Base-by-base conservation (phyloP, 2,797 vertebrate species). In the Sphenopsis melanotis region DNA sequence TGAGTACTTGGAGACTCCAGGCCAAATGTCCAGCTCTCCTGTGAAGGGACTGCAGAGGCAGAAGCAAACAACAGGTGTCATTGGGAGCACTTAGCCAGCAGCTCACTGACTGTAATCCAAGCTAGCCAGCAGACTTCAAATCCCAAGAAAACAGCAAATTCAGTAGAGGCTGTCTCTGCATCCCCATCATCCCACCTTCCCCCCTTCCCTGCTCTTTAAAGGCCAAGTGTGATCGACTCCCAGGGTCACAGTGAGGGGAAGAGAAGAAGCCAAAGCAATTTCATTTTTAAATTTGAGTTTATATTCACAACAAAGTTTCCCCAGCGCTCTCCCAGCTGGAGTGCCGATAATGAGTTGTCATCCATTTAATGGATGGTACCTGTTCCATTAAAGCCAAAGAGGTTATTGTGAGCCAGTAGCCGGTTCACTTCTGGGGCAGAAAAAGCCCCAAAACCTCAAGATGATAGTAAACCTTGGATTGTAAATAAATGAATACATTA, bases 181-280 rank as follows among this genome's bases (percentile, higher is more conserved):
- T 76, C 74, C 69, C 23, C 15, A 29, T 70, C 56, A 34, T 78
- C 39, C 42, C 17, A 12, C n/a, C 85, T 79, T 52, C 32, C 42
- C 34, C 39, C 20, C 26, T 61, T 86, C 36, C 3, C 0, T 47
- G 34, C 59, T 63, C 47, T 78, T 9, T n/a, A 17, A 46, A 79
- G 23, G 53, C 76, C 55, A 42, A 22, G 36, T 21, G 32, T 78
- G 91, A 78, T 86, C 11, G 0, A 55, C 42, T 84, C 50, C 23
- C n/a, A 36, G 88, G 56, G 49, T 66, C 80, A 27, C 60, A 18
- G 46, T 90, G 47, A 83, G 37, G 64, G 72, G 24, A 84, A 78
- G n/a, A 83, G 72, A 24, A 92, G 69, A 91, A 91, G 65, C 47
- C 66, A 82, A 79, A 81, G 63, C 52, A 86, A 76, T 96, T 95